Evolutionary conservation across 1,140 invertebrate genomes (phyloP).

Genomic region (Lanistes nyassanus): DNA sequence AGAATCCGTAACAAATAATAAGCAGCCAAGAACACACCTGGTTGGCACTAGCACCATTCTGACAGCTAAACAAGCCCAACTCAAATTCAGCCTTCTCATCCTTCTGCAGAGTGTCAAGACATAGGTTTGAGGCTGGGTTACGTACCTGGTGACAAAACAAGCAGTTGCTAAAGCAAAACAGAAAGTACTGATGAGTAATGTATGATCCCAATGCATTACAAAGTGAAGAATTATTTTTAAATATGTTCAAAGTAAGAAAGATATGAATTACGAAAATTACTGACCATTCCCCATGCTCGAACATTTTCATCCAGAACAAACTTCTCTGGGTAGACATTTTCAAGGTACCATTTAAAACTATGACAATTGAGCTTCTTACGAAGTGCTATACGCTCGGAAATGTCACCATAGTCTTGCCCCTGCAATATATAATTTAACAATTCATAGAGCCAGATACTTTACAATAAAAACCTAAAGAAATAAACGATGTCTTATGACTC

Average conservation of each 20-base stretch:
- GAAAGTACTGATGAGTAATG: not conserved
- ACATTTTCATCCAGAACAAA: constrained; percentile 81
- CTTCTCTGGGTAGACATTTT: constrained; percentile 97
- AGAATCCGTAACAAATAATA: not conserved
- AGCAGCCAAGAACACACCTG: constrained; percentile 64
- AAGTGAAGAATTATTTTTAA: not conserved
- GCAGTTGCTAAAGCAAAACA: not conserved
- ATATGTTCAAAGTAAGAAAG: too few species aligned
- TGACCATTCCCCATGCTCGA: constrained; percentile 61
- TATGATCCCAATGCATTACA: not conserved
- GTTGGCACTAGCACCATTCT: constrained; percentile 73
- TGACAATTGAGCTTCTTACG: constrained; percentile 88
- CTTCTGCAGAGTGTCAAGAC: constrained; percentile 83
- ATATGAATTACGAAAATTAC: constrained; percentile 14
- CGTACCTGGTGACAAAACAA: constrained; percentile 57
- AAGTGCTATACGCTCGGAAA: constrained; percentile 81
- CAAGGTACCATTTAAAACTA: constrained; percentile 98
- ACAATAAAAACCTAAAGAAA: not conserved
- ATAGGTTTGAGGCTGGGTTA: constrained; percentile 72
- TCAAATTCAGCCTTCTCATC: constrained; percentile 77
- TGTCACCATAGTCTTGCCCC: constrained; percentile 83
- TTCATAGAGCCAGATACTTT: not conserved
- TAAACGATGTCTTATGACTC: not conserved
- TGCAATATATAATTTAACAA: constrained; percentile 20
- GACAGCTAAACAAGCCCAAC: constrained; percentile 81